Base-by-base conservation (phyloP, 2,888 invertebrate genomes). In the Lycophotia porphyrea region DNA sequence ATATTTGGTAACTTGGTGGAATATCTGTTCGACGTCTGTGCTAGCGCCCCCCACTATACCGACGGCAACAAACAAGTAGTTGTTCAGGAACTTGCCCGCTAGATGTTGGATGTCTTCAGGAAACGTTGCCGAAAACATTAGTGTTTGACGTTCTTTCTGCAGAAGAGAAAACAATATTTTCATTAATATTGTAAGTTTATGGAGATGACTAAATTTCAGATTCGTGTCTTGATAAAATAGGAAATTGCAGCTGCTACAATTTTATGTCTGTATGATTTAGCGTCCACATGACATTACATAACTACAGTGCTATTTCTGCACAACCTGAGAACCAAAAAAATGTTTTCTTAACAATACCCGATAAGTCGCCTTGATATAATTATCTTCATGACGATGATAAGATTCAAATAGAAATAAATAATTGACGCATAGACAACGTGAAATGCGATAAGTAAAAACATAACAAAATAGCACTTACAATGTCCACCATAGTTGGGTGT, bases 111-210 rank as follows among this genome's bases (percentile, higher is more conserved):
- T 99, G 92, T 99, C 99, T 92, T 99, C 99, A 0, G 99, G 99
- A 96, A 99, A 99, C 24, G 99, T 99, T 5, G 99, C 99, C 27
- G 99, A 99, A 96, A 99, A 99, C 99, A 99, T 99, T 44, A 99
- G 97, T 0, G 99, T 99, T 94, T 99, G 99, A 77, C 99, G 97
- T 78, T 98, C 97, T 97, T 95, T 97, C 97, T 98, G 89, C 42
- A 76, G 44, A 42, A 69, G 24, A 70, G 0, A 78, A 34, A 47
- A 39, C 18, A 34, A 49, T 67, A 49, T 49, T 66, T 8, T 42
- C 2, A 55, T 42, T 71, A 31, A 71, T 71, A n/a, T n/a, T 0
- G 58, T 39, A 39, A 24, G 27, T 39, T 27, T 5, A 39, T 60
- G 31, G 60, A 39, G 39, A 27, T n/a, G 49, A n/a, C 11, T 49